These are phyloP conservation scores for Danio choprae DNA, from an alignment of 2,797 vertebrate genomes.

Conservation along the genomic window DNA sequence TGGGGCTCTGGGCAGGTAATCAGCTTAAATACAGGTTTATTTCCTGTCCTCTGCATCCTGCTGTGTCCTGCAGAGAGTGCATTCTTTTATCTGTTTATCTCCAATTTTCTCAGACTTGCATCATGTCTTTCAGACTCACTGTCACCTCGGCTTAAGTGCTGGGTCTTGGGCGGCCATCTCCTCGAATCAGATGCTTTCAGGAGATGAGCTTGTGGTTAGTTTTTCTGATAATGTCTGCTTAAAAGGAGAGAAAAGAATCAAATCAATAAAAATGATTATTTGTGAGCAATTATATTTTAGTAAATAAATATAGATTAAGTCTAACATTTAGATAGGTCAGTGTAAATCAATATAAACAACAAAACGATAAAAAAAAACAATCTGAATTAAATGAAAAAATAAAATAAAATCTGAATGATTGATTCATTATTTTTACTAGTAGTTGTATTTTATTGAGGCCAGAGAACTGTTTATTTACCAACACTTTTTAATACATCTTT, in stretches of 20 bases:
- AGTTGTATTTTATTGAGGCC: too few relatives aligned
- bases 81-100: constrained; percentile 82
- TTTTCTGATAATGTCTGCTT: constrained; percentile 63
- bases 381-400: too few relatives aligned
- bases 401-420: too few relatives aligned
- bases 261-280: background rate
- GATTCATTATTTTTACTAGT: too few relatives aligned
- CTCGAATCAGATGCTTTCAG: constrained; percentile 69
- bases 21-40: constrained; percentile 85
- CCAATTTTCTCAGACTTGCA: constrained; percentile 80
- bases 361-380: too few relatives aligned
- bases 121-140: constrained; percentile 77
- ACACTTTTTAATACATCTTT: too few relatives aligned
- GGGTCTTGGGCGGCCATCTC: constrained; percentile 55
- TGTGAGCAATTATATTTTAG: background rate
- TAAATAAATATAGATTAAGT: background rate
- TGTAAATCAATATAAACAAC: too few relatives aligned
- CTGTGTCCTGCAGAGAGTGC: constrained; percentile 76
- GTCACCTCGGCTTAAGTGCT: constrained; percentile 75
- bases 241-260: background rate
- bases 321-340: background rate
- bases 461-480: too few relatives aligned
- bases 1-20: constrained; percentile 80
- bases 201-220: constrained; percentile 66
- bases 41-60: constrained; percentile 81